Evolutionary conservation across 2,113 vertebrate genomes (phyloP), one percentile per base, ranked within the genome.

Genomic region (Pristiophorus japonicus): DNA sequence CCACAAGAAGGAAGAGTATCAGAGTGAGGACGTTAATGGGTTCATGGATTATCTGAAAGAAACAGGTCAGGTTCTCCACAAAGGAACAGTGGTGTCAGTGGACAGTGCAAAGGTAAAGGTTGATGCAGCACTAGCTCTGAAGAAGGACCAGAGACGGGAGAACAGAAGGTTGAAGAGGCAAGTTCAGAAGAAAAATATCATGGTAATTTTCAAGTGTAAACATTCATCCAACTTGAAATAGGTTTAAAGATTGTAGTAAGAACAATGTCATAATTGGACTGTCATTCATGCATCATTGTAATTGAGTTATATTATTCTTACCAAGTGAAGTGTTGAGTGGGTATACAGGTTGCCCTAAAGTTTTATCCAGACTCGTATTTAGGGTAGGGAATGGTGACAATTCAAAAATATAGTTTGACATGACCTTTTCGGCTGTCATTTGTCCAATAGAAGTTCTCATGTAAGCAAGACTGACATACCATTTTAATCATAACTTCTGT

Each of bases 11-110:
- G 98, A 98, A 95, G 98, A 98, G 0, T 99, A 98, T 51, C 88
- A 96, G 51, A 98, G 97, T 78, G 97, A 98, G 38, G 98, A 99
- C 65, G 98, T 99, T 20, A 99, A 99, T 47, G 99, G 99, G 0
- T 99, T 99, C 95, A 96, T 98, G 96, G 98, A 98, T 8, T 98
- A 97, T 96, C 96, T 98, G 45, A 96, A 97, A 96, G 96, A 97
- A 96, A 97, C 62, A 0, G 97, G 97, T 8, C 96, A 96, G 85
- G 3, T 73, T 0, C 94, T 95, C 51, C 96, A 97, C 11, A 62
- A 27, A 47, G 96, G 96, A 4, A 45, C 75, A 0, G 14, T 27
- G n/a, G 78, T 95, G 3, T 20, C 66, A 8, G 87, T 95, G 2
- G 96, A 38, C 22, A 92, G 96, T 22, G 73, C 34, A 34, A 96